Percentiles rank a stretch among this genome's conserved stretches.
Conservation (phyloP, 1,140 invertebrate species). For the Plodia interpunctella region DNA sequence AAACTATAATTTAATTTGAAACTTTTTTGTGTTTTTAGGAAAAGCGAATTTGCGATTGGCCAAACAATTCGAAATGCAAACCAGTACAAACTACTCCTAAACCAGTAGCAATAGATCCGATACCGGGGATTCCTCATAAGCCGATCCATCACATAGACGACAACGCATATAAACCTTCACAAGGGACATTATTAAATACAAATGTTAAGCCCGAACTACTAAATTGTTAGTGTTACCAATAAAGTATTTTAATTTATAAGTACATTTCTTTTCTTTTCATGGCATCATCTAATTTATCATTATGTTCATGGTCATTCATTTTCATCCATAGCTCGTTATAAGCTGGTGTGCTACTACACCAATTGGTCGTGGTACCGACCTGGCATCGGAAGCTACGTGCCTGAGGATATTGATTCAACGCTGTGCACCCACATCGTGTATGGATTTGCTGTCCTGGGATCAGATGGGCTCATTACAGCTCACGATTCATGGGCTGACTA, state of each 20-base stretch:
- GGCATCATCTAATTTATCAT: constrained; percentile 10
- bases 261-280: constrained; percentile 14
- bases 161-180: constrained; percentile 2
- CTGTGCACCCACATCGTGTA: constrained; percentile 95
- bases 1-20: not conserved
- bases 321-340: constrained; percentile 76
- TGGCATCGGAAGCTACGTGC: constrained; percentile 87
- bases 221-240: constrained; percentile 29
- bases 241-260: constrained; percentile 2
- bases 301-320: constrained; percentile 11
- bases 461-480: constrained; percentile 86
- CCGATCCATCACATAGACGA: not conserved
- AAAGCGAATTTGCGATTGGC: constrained; percentile 87
- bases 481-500: constrained; percentile 94
- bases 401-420: constrained; percentile 90
- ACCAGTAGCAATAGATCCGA: constrained; percentile 20
- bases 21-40: constrained; percentile 49
- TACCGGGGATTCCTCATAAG: constrained; percentile 15
- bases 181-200: constrained; percentile 22
- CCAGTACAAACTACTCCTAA: constrained; percentile 36
- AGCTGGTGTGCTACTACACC: constrained; percentile 94
- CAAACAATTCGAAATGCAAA: constrained; percentile 82
- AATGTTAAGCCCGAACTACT: constrained; percentile 23
- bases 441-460: constrained; percentile 92
- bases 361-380: constrained; percentile 96